phyloP scores from a whole-genome alignment of 1,140 invertebrate genomes.

The Caenorhabditis remanei region DNA sequence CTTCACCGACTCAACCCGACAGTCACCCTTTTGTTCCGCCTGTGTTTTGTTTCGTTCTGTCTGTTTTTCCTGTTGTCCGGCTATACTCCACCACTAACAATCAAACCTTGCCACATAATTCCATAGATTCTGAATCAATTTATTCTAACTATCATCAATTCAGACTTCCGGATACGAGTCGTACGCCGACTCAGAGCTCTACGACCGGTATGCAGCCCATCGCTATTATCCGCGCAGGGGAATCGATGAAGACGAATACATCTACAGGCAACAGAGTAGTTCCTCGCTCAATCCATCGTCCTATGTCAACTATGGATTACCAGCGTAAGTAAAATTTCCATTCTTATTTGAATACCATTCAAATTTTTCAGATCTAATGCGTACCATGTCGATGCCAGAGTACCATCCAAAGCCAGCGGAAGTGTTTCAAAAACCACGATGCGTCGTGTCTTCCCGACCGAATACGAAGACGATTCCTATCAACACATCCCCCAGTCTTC shows the following conservation, averaged over 20 bases:
- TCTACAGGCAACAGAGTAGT: conserved; percentile 9
- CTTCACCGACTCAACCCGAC: background rate
- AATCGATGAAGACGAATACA: conserved; percentile 23
- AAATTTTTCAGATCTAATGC: conserved; percentile 14
- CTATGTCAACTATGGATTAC: conserved; percentile 42
- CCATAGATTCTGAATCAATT: background rate
- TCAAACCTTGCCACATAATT: background rate
- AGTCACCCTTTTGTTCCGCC: conserved; percentile 26
- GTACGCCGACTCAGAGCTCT: conserved; percentile 60
- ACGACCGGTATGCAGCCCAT: conserved; percentile 60
- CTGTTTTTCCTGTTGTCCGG: background rate
- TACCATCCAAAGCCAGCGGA: conserved; percentile 31
- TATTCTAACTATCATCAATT: background rate
- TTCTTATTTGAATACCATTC: background rate
- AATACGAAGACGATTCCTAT: conserved; percentile 12
- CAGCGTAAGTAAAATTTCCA: background rate
- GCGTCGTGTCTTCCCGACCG: conserved; percentile 28
- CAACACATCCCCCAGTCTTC: background rate
- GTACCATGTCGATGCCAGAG: conserved; percentile 46
- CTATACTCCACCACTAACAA: background rate
- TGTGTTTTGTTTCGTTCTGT: conserved; percentile 3
- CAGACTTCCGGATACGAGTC: conserved; percentile 54
- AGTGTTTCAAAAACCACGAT: conserved; percentile 37
- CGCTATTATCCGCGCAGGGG: conserved; percentile 52
- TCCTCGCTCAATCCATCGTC: conserved; percentile 15